Base-by-base conservation (phyloP, 2,113 vertebrate species). In the Donacobius atricapilla region DNA sequence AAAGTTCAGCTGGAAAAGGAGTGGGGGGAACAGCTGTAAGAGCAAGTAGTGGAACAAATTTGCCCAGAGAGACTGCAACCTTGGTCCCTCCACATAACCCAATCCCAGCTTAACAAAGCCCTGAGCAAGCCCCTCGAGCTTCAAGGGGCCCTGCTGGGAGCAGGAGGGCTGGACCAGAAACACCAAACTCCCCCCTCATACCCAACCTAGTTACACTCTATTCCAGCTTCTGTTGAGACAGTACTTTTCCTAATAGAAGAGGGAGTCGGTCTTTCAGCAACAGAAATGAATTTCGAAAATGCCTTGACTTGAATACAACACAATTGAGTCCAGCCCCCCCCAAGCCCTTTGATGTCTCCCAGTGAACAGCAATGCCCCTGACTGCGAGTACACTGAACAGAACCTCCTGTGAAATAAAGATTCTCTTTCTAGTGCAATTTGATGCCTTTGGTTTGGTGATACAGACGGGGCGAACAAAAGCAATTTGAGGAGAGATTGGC, bases 241-340 rank as follows among this genome's bases (percentile, higher is more conserved):
- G 20, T 39, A 40, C 61, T 90, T 93, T 91, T 85, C 79, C 50
- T 64, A 88, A 83, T 70, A 92, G 37, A 83, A 65, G 71, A 88
- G 20, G 17, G 23, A 91, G 22, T 68, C 24, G 9, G 44, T 28
- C 80, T 91, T 94, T 77, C 23, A 91, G 54, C 61, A 72, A 77
- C 18, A 95, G 33, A 83, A 94, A 76, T 37, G 9, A 92, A 68
- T 82, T 90, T 84, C 16, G 12, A 88, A 94, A 86, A 69, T 18
- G 68, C 86, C 57, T 39, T 4, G 39, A 58, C 75, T 93, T 35
- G 35, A 93, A 92, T 61, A 18, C 11, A 86, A 22, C 68, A 54
- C 18, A 28, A 77, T 83, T 45, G 51, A 92, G 83, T 31, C 6
- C 50, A 63, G 76, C 88, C 90, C 45, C 88, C 90, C n/a, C 31